Base-by-base conservation (phyloP, 2,797 vertebrate species). In the Poeciliopsis paucimaculata region DNA sequence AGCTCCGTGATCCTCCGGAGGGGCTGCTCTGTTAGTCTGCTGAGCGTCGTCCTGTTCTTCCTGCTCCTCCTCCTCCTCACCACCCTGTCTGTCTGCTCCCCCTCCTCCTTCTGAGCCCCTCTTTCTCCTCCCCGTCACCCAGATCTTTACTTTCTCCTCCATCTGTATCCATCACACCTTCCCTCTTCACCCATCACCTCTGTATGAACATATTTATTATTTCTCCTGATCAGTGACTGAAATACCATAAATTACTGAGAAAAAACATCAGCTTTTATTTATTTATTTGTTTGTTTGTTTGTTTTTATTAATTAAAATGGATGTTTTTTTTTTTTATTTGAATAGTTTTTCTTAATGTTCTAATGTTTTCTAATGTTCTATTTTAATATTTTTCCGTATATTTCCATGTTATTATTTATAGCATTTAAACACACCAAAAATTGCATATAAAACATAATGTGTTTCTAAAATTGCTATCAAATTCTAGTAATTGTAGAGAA, bases 1-100 rank as follows among this genome's bases (percentile, higher is more conserved):
- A 2, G 85, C 79, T 88, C 89, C 73, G 87, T 82, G 84, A 78
- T 83, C 80, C 84, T 51, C 82, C 86, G 76, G 73, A 72, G 51
- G 36, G 84, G 80, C 77, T 49, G 77, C 45, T 62, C 46, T 31
- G 80, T 71, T 36, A 46, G 78, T 75, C 28, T 39, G 82, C 72
- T 79, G 64, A 45, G 20, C 64, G 18, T 41, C 64, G 83, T 68
- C 80, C 87, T 71, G 57, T 46, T 83, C 72, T 76, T 86, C 75
- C 28, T 71, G 62, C 57, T 72, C 80, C 55, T 79, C 70, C 36
- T 36, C 36, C 39, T 39, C 39, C 39, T 78, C 68, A 62, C 73
- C 77, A 20, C 72, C 72, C 76, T 51, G 12, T 13, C 76, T 70
- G 77, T 53, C 76, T 74, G 57, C 77, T 78, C 71, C 39, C 70